Evolutionary conservation across 2,888 invertebrate genomes (phyloP).

Genomic region (Fragum sueziense): DNA sequence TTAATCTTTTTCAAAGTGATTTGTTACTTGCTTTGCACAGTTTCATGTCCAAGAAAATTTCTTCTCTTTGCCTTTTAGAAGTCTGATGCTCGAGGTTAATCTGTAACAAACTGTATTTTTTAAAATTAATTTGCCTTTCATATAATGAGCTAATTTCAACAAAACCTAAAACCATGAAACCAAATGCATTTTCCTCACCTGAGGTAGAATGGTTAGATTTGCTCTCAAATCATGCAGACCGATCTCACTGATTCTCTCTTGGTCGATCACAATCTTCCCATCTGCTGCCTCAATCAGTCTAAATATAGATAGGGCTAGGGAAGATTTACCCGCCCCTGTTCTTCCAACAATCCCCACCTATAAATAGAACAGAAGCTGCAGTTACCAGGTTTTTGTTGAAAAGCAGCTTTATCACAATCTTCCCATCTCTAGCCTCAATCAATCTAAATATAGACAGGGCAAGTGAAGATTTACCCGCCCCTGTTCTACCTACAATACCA

Average conservation of each 20-base stretch:
- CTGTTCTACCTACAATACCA: constrained; percentile 79
- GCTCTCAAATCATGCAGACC: constrained; percentile 81
- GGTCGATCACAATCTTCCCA: constrained; percentile 75
- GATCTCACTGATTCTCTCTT: constrained; percentile 69
- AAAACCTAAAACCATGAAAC: too few relatives aligned
- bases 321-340: constrained; percentile 79
- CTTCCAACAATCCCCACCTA: constrained; percentile 79
- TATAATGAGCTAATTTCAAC: too few relatives aligned
- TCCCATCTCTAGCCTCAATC: constrained; percentile 74
- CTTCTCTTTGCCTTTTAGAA: too few relatives aligned
- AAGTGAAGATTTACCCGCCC: constrained; percentile 79
- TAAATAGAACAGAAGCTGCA: too few relatives aligned
- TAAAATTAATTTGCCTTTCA: too few relatives aligned
- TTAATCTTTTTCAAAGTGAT: too few relatives aligned
- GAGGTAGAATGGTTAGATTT: constrained; percentile 82
- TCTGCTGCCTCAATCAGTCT: constrained; percentile 75
- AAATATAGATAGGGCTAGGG: constrained; percentile 76
- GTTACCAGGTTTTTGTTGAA: too few relatives aligned
- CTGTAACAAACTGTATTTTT: too few relatives aligned
- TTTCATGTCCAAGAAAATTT: too few relatives aligned
- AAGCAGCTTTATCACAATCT: constrained; percentile 76
- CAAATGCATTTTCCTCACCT: too few relatives aligned
- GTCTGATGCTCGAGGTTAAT: too few relatives aligned
- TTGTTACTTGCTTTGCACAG: too few relatives aligned
- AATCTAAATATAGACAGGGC: constrained; percentile 76